phyloP scores from a whole-genome alignment of 2,888 invertebrate species.

The Plebejus melissa region DNA sequence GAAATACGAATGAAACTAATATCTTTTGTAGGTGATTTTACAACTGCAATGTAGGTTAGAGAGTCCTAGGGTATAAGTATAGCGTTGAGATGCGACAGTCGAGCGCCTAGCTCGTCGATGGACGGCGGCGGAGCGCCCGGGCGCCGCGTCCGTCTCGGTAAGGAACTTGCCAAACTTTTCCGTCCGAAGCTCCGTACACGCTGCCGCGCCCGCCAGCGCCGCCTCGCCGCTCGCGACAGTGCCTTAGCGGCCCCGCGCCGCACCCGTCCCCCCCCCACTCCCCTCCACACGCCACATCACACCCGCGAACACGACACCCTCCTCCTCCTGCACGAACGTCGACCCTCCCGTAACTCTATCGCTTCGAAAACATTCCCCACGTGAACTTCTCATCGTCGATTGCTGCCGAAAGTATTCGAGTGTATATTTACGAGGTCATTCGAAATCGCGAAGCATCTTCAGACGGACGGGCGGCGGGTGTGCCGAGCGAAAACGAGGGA shows the following conservation, averaged over 20 bases:
- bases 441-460: not conserved
- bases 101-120: conserved; percentile 57
- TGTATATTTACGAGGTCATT: conserved; percentile 15
- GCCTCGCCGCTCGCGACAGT: conserved; percentile 61
- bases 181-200: conserved; percentile 71
- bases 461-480: conserved; percentile 47
- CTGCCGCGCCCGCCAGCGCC: conserved; percentile 49
- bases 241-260: conserved; percentile 48
- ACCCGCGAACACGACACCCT: conserved; percentile 1
- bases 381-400: not conserved
- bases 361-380: conserved; percentile 1
- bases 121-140: conserved; percentile 52
- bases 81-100: conserved; percentile 67
- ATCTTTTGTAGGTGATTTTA: conserved; percentile 81
- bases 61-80: conserved; percentile 64
- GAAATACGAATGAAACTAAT: conserved; percentile 78
- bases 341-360: conserved; percentile 3
- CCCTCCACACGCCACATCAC: conserved; percentile 14
- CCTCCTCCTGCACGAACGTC: conserved; percentile 12
- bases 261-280: conserved; percentile 31
- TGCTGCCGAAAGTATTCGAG: not conserved
- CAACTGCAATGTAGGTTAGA: conserved; percentile 78
- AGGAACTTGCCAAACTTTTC: conserved; percentile 73
- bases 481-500: conserved; percentile 47
- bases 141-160: conserved; percentile 56